These are phyloP conservation scores for Helostoma temminkii DNA, from an alignment of 2,797 vertebrate genomes.

Conservation along the genomic window DNA sequence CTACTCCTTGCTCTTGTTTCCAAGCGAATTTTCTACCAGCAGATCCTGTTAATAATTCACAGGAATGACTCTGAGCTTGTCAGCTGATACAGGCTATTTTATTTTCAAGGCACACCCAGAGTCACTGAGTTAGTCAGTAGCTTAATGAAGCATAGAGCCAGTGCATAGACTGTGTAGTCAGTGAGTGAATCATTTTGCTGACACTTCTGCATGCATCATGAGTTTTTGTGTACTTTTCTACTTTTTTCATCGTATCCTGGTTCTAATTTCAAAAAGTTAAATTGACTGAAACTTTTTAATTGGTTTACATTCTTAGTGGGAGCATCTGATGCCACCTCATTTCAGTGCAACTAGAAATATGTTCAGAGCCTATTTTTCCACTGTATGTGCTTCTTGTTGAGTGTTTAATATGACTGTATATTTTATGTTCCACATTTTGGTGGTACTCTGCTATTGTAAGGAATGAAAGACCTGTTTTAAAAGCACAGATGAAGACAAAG, in stretches of 20 bases:
- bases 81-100: slow-evolving; percentile 70
- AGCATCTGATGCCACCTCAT: background rate
- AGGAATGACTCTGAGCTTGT: slow-evolving; percentile 64
- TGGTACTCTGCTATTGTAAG: background rate
- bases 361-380: background rate
- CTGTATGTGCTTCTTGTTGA: background rate
- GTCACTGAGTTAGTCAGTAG: slow-evolving; percentile 38
- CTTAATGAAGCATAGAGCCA: slow-evolving; percentile 26
- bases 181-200: slow-evolving; percentile 38
- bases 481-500: background rate
- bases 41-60: slow-evolving; percentile 78
- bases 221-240: background rate
- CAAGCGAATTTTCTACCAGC: slow-evolving; percentile 38
- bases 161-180: slow-evolving; percentile 19
- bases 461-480: background rate
- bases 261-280: background rate
- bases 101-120: slow-evolving; percentile 63
- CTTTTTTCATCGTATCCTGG: background rate
- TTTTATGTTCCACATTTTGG: background rate
- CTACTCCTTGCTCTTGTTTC: slow-evolving; percentile 58
- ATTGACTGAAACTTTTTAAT: background rate
- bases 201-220: slow-evolving; percentile 1
- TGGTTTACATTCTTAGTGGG: background rate
- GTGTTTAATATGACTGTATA: background rate
- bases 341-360: background rate